Percentiles rank a stretch among this genome's conserved stretches.
These are phyloP conservation scores for Castor canadensis DNA, from an alignment of 2,113 vertebrate genomes.

Conservation along the genomic window DNA sequence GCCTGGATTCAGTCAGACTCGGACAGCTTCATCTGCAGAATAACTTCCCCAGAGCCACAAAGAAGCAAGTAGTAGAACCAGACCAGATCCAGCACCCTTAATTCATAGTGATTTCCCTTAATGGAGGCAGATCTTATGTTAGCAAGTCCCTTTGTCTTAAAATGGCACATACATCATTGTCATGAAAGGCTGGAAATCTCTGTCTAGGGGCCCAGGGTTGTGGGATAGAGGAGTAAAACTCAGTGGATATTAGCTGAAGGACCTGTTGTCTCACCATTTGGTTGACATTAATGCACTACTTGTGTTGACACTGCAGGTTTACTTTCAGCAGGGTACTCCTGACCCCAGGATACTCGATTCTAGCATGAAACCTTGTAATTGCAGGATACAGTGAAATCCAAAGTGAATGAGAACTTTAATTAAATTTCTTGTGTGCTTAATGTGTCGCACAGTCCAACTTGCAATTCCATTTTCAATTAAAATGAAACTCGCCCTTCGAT, in stretches of 20 bases:
- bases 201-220: not conserved
- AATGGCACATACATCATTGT: not conserved
- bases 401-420: constrained; percentile 68
- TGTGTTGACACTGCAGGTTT: not conserved
- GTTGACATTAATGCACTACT: not conserved
- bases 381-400: constrained; percentile 47
- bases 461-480: constrained; percentile 61
- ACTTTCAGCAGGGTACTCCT: not conserved
- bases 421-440: constrained; percentile 67
- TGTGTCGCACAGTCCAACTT: constrained; percentile 41
- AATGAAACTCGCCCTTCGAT: constrained; percentile 42
- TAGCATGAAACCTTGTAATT: constrained; percentile 32
- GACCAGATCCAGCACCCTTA: not conserved
- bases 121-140: not conserved
- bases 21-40: not conserved
- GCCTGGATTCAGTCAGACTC: not conserved
- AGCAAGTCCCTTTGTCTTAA: not conserved
- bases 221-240: not conserved
- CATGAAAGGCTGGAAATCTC: no score
- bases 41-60: not conserved
- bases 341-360: not conserved
- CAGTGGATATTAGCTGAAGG: not conserved
- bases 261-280: not conserved
- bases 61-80: not conserved
- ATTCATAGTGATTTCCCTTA: not conserved